Base-by-base conservation (phyloP, 2,113 vertebrate genomes). In the Lamprologus sp. region DNA sequence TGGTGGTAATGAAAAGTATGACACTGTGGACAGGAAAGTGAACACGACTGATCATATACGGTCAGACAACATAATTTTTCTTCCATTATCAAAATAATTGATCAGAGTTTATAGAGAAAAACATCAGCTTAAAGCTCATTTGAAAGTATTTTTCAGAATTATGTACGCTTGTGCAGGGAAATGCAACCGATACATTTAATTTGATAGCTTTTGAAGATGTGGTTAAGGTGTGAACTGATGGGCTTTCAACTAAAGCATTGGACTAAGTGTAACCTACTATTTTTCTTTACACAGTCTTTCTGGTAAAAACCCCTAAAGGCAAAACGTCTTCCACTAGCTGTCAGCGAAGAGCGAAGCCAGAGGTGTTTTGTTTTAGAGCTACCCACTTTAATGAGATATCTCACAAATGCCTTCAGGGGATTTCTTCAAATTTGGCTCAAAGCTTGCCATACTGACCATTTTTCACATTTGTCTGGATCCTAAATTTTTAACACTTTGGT, bases 1-100 rank as follows among this genome's bases (percentile, higher is more conserved):
- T 81, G 37, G 47, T 86, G 89, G 56, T 56, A 82, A 31, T 47
- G 23, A 51, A 19, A 31, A 77, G 45, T 49, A n/a, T 51, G 73
- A 31, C 73, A 77, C 4, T 2, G 7, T n/a, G 0, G 0, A 4
- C 73, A 33, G 73, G 4, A 2, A 77, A 9, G 28, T 49, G 45
- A 0, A 75, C 2, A 17, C 15, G 3, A 1, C 42, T 1, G 42
- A n/a, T 49, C 17, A 12, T 77, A 9, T 31, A 19, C 15, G 2
- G 9, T 28, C 23, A 49, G 26, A 31, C 17, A 77, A 3, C 40
- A 28, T 49, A 11, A 19, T 77, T 49, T 49, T 77, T 68, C 33
- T 11, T 49, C 26, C 26, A 9, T 31, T 49, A 31, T 77, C 15
- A 77, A 12, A 19, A 77, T 77, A 49, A 47, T 28, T 12, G 3